Evolutionary conservation across 2,113 vertebrate genomes (phyloP).

Genomic region (Procavia capensis): DNA sequence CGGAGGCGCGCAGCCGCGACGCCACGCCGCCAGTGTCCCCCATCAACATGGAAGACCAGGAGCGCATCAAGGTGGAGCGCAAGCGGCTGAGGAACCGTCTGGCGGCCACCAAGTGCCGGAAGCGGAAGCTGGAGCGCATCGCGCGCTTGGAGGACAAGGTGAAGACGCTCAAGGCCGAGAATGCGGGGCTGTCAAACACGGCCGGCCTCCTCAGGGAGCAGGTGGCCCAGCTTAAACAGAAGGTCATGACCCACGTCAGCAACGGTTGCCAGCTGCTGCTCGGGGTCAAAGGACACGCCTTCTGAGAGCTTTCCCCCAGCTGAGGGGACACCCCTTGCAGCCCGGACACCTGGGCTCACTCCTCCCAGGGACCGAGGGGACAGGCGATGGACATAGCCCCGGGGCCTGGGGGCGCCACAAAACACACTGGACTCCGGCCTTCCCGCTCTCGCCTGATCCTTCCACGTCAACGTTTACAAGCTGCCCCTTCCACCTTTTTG

Average conservation of each 20-base stretch:
- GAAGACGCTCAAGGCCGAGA: conserved; percentile 93
- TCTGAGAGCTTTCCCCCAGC: conserved; percentile 71
- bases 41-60: conserved; percentile 95
- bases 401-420: neutral
- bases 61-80: conserved; percentile 95
- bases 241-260: conserved; percentile 94
- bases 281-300: conserved; percentile 91
- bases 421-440: conserved; percentile 73
- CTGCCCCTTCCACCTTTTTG: conserved; percentile 16
- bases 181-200: conserved; percentile 93
- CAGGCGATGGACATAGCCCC: conserved; percentile 50
- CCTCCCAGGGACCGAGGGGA: conserved; percentile 45
- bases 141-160: conserved; percentile 95
- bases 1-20: conserved; percentile 90
- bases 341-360: conserved; percentile 58
- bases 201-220: conserved; percentile 94
- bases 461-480: conserved; percentile 80
- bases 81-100: conserved; percentile 94
- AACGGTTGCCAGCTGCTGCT: conserved; percentile 96
- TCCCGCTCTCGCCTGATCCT: conserved; percentile 59
- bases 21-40: conserved; percentile 93
- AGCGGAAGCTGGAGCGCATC: conserved; percentile 96
- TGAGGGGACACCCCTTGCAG: conserved; percentile 47
- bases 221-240: conserved; percentile 95
- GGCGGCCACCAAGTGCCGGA: conserved; percentile 95